Conservation (phyloP, 2,888 invertebrate genomes). For the Apomyelois bistriatella region DNA sequence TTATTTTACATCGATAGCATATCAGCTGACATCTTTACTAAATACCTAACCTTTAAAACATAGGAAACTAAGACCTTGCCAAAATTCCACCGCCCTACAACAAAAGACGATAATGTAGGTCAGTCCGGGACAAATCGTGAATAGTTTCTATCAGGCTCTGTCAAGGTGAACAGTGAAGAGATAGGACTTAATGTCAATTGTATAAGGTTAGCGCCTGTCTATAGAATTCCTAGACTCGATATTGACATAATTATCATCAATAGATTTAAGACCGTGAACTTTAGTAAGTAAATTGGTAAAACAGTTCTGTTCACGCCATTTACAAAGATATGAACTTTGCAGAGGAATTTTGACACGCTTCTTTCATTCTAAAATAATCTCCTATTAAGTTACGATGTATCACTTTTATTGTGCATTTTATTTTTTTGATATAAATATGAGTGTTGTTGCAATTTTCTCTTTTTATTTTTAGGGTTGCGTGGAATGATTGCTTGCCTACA, state of each 20-base stretch:
- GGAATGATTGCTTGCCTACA: too few relatives aligned
- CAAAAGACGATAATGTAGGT: conserved; percentile 10
- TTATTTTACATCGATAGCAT: not conserved
- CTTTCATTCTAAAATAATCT: too few relatives aligned
- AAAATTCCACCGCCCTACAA: not conserved
- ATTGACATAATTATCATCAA: not conserved
- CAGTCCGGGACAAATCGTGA: conserved; percentile 31
- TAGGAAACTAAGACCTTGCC: conserved; percentile 6
- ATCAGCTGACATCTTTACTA: not conserved
- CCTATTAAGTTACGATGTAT: too few relatives aligned
- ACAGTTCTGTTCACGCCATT: too few relatives aligned
- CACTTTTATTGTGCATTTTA: too few relatives aligned
- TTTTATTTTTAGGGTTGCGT: too few relatives aligned
- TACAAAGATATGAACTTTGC: too few relatives aligned
- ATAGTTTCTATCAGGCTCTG: conserved; percentile 23
- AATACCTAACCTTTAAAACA: not conserved
- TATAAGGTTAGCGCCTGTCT: not conserved
- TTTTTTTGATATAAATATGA: too few relatives aligned
- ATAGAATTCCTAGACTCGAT: not conserved
- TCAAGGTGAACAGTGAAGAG: conserved; percentile 22
- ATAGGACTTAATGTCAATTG: conserved; percentile 16
- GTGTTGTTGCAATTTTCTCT: too few relatives aligned
- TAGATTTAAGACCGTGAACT: not conserved
- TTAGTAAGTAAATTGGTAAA: not conserved
- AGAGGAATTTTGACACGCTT: too few relatives aligned